Conservation (phyloP, 2,888 invertebrate genomes). For the Lacanobia wlatinum region DNA sequence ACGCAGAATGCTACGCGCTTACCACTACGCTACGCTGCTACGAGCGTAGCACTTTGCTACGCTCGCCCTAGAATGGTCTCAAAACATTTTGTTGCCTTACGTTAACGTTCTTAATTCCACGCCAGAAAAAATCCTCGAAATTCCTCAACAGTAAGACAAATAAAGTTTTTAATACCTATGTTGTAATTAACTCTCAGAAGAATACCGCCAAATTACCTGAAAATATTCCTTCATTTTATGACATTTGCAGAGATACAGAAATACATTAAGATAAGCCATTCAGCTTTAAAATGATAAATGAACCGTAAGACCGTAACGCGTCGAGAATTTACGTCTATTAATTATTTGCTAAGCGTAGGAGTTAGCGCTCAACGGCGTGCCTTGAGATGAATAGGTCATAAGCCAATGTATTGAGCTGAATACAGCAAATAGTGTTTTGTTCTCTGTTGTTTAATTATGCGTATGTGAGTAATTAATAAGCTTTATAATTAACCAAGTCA, state of each 20-base stretch:
- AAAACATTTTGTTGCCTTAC: neutral
- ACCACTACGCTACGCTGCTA: conserved; percentile 12
- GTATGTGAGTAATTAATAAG: conserved; percentile 10
- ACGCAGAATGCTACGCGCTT: conserved; percentile 35
- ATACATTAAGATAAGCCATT: conserved; percentile 2
- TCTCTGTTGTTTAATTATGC: neutral
- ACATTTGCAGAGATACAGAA: neutral
- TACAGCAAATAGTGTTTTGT: conserved; percentile 31
- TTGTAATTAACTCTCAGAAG: neutral
- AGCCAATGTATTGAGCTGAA: conserved; percentile 13
- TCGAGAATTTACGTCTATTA: conserved; percentile 22
- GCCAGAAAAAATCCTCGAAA: neutral
- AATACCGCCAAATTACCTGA: neutral
- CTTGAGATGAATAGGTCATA: conserved; percentile 30
- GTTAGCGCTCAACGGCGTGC: neutral
- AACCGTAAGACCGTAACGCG: conserved; percentile 15
- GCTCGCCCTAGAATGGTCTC: too few relatives aligned
- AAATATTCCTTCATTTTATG: conserved; percentile 2
- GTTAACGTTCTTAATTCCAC: neutral
- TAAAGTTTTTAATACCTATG: neutral
- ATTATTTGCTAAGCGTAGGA: conserved; percentile 30
- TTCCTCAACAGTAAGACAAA: conserved; percentile 2
- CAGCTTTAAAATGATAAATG: conserved; percentile 48
- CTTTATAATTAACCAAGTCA: conserved; percentile 25
- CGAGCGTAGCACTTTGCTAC: conserved; percentile 14